Evolutionary conservation across 2,888 invertebrate species (phyloP), one percentile per base, ranked within the genome.

Genomic region (Drosophila sordidula): DNA sequence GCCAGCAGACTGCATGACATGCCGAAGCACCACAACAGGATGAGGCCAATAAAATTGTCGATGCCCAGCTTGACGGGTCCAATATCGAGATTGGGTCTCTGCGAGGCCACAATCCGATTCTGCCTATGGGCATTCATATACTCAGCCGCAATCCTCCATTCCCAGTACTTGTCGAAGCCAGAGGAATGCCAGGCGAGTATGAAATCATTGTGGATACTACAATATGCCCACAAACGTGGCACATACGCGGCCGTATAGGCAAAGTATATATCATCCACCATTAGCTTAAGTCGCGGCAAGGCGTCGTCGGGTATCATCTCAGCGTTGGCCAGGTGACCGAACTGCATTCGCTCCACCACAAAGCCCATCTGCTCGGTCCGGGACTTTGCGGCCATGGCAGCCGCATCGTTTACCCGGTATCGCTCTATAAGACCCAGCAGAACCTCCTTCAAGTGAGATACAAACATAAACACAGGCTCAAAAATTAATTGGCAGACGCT

Each of bases 211-310:
- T 94, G 90, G 75, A 93, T 92, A 3, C 93, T 91, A 3, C 94
- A 92, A 56, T 94, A 93, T 0, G 94, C 93, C 46, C 95, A 95
- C 77, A 93, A 94, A 78, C 95, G 95, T 5, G 94, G 92, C 66
- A 94, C 90, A 93, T 94, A 94, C 0, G 94, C 91, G 2, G 94
- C 93, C 66, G 94, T 94, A 57, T 94, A 93, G 72, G 94, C 94
- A 90, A 93, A 95, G 80, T 95, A 95, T 58, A 95, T 93, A 81
- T 95, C 94, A 79, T 95, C 94, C 18, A 93, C 79, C 95, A 95
- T 95, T 5, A 95, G 83, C 68, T 94, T 94, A 46, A 94, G 92
- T 52, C 94, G 93, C 16, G 92, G 78, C 12, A 95, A 92, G 0
- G 94, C 93, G 59, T 94, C 93, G 72, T 94, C 92, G 0, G 94